Evolutionary conservation across 2,797 vertebrate genomes (phyloP).

Genomic region (Mormyrops boulengeri): DNA sequence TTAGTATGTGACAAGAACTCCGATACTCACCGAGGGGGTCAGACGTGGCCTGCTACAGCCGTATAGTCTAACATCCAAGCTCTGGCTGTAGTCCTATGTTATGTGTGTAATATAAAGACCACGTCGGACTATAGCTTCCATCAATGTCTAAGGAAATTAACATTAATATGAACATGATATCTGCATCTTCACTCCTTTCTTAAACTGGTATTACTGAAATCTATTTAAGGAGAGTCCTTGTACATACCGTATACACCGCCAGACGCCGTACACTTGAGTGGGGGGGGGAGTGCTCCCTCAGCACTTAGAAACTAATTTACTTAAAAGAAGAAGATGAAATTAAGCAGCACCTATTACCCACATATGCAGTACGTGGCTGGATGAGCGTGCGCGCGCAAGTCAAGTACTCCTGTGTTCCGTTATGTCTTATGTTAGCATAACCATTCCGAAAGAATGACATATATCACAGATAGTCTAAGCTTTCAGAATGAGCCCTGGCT

Average conservation of each 20-base stretch:
- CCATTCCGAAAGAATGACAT: background rate
- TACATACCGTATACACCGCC: background rate
- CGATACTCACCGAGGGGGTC: background rate
- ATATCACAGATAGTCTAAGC: background rate
- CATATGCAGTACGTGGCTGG: background rate
- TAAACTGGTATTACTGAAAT: background rate
- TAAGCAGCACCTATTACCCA: background rate
- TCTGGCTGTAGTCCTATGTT: background rate
- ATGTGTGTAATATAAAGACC: background rate
- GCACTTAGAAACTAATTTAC: background rate
- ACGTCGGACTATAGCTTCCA: background rate
- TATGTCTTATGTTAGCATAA: background rate
- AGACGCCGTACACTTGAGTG: background rate
- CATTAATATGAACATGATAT: background rate
- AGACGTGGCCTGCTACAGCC: background rate
- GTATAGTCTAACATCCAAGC: background rate
- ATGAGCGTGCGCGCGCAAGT: background rate
- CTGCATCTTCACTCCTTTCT: background rate
- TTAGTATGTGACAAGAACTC: background rate
- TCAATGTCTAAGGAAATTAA: background rate
- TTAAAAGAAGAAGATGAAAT: background rate
- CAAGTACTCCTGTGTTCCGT: background rate
- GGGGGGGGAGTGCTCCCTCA: background rate
- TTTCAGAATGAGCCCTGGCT: background rate
- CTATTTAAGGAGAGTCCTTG: background rate